Percentiles rank a stretch among this genome's conserved stretches.
phyloP scores from a whole-genome alignment of 2,888 invertebrate genomes.

The Drosophila greeni region DNA sequence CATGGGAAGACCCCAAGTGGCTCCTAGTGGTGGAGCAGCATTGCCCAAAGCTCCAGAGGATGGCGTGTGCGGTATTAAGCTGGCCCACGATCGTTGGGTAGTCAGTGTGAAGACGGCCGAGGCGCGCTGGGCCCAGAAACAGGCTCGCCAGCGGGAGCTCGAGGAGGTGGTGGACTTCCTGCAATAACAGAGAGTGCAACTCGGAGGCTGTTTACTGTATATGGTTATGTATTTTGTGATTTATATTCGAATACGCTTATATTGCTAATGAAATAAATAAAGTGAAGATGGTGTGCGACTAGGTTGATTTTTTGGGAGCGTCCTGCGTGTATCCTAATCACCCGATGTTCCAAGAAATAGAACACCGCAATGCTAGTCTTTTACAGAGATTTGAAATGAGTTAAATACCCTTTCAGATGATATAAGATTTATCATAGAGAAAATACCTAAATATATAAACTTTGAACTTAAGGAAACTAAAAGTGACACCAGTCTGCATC shows the following conservation, averaged over 20 bases:
- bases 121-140: conserved; percentile 87
- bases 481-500: background rate
- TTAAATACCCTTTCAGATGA: background rate
- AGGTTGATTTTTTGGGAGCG: conserved; percentile 14
- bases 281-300: conserved; percentile 34
- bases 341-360: background rate
- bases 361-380: conserved; percentile 11
- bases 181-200: conserved; percentile 73
- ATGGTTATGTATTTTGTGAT: conserved; percentile 51
- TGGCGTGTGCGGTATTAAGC: conserved; percentile 81
- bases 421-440: background rate
- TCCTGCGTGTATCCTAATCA: background rate
- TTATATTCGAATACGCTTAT: conserved; percentile 63
- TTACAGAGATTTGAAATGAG: background rate
- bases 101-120: conserved; percentile 85
- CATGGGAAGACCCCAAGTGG: conserved; percentile 67
- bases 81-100: conserved; percentile 87
- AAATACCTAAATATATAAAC: background rate
- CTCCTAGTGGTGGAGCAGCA: conserved; percentile 1
- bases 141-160: conserved; percentile 86
- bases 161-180: conserved; percentile 88
- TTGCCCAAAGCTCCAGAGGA: conserved; percentile 26
- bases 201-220: conserved; percentile 10
- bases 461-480: background rate
- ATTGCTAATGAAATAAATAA: conserved; percentile 55